Evolutionary conservation across 2,888 invertebrate species (phyloP).

Genomic region (Mythimna ferrago): DNA sequence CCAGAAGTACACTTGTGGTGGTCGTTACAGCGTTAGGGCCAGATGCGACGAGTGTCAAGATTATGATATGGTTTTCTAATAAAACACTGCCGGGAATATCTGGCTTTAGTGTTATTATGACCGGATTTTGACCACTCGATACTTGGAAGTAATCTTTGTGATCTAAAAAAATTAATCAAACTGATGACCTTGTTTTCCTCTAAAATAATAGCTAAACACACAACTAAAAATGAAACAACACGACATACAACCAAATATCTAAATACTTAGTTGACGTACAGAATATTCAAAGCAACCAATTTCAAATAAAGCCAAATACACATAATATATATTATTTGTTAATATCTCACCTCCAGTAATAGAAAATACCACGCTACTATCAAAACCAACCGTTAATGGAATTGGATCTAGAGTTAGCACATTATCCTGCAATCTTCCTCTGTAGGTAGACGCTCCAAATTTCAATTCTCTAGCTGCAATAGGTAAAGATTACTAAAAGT

Average conservation of each 20-base stretch:
- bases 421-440: slow-evolving; percentile 73
- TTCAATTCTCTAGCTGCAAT: slow-evolving; percentile 77
- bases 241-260: too few species aligned
- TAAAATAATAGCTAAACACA: not conserved
- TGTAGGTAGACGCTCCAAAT: slow-evolving; percentile 77
- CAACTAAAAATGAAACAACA: too few species aligned
- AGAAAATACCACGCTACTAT: slow-evolving; percentile 70
- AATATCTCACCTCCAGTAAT: slow-evolving; percentile 77
- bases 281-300: not conserved
- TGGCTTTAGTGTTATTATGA: slow-evolving; percentile 65
- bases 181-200: too few species aligned
- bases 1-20: slow-evolving; percentile 76
- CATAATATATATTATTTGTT: not conserved
- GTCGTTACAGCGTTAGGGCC: slow-evolving; percentile 73
- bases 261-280: too few species aligned
- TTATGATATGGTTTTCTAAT: slow-evolving; percentile 74
- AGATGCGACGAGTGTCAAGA: slow-evolving; percentile 76
- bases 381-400: slow-evolving; percentile 71
- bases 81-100: slow-evolving; percentile 74
- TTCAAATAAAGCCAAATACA: slow-evolving; percentile 8
- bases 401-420: slow-evolving; percentile 70
- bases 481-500: slow-evolving; percentile 56
- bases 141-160: slow-evolving; percentile 68
- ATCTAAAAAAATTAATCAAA: slow-evolving; percentile 70
- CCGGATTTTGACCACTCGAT: slow-evolving; percentile 65